Evolutionary conservation across 2,113 vertebrate species (phyloP).

Genomic region (Petrocephalus microphthalmus): DNA sequence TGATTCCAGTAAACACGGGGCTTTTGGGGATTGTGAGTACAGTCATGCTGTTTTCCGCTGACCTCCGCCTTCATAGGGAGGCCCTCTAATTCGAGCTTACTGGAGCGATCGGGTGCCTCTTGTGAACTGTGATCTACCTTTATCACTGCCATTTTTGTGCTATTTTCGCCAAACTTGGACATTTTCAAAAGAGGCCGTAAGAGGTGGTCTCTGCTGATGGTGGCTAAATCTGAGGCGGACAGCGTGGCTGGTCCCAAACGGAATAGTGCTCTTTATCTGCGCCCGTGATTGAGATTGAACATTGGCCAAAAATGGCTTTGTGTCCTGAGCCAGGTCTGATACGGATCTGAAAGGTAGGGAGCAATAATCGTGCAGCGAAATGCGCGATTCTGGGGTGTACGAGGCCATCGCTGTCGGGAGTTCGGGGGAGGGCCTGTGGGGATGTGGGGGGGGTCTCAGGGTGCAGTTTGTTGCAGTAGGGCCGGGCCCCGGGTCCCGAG

Average conservation of each 20-base stretch:
- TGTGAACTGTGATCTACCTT: background rate
- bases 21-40: background rate
- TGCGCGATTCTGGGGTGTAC: background rate
- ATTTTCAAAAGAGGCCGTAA: conserved; percentile 16
- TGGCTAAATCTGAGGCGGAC: conserved; percentile 12
- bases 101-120: conserved; percentile 2
- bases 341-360: conserved; percentile 22
- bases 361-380: conserved; percentile 7
- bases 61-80: background rate
- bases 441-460: background rate
- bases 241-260: background rate
- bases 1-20: background rate
- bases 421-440: background rate
- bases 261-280: conserved; percentile 32
- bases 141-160: conserved; percentile 10
- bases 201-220: background rate
- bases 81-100: background rate
- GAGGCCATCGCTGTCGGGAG: background rate
- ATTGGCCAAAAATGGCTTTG: conserved; percentile 27
- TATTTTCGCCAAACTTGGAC: conserved; percentile 14
- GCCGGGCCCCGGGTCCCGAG: background rate
- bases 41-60: background rate
- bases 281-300: conserved; percentile 27
- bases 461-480: background rate
- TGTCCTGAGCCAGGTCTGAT: conserved; percentile 30